Evolutionary conservation across 2,888 invertebrate genomes (phyloP).

Genomic region (Erynnis tages): DNA sequence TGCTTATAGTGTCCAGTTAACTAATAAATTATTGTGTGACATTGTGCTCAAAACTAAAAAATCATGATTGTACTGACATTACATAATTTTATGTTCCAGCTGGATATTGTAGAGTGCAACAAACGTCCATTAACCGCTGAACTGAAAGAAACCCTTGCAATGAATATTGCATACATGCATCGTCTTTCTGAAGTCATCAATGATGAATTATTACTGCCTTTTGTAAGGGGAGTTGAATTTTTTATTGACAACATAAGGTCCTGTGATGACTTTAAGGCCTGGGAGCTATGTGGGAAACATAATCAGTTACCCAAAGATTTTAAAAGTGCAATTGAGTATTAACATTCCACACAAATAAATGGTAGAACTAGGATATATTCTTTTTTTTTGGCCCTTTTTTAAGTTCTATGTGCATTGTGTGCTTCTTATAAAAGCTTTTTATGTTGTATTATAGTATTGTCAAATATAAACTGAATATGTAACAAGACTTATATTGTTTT

Average conservation of each 20-base stretch:
- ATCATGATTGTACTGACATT: neutral
- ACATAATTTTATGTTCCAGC: conserved; percentile 48
- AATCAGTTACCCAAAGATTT: conserved; percentile 72
- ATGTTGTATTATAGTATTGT: too few relatives aligned
- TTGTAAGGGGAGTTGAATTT: conserved; percentile 69
- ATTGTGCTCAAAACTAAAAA: too few relatives aligned
- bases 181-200: conserved; percentile 69
- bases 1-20: too few relatives aligned
- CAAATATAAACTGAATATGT: too few relatives aligned
- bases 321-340: conserved; percentile 73
- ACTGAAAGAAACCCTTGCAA: conserved; percentile 69
- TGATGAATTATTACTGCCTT: conserved; percentile 71
- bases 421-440: neutral
- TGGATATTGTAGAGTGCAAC: conserved; percentile 69
- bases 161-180: conserved; percentile 69
- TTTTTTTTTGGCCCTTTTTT: conserved; percentile 32
- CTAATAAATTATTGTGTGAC: too few relatives aligned
- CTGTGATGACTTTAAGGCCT: conserved; percentile 73
- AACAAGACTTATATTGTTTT: too few relatives aligned
- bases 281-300: conserved; percentile 70
- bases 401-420: neutral
- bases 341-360: conserved; percentile 57
- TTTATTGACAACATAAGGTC: conserved; percentile 67
- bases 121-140: conserved; percentile 62
- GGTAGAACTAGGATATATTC: conserved; percentile 42